Evolutionary conservation across 2,888 invertebrate species (phyloP).

Genomic region (Hetaerina titia): DNA sequence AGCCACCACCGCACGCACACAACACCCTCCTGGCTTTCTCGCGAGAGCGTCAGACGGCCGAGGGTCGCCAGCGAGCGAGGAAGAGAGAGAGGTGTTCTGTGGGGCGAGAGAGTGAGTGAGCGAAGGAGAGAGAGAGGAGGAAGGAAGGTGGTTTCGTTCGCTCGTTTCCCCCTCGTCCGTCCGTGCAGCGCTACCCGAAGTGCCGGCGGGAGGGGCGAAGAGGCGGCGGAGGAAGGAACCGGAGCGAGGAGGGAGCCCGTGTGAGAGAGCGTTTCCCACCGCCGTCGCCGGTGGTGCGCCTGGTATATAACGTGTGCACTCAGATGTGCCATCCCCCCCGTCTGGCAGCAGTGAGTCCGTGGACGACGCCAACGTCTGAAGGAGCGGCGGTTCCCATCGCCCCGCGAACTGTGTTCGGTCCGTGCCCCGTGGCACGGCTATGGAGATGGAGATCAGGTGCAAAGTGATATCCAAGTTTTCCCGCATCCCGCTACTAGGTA

Average conservation of each 20-base stretch:
- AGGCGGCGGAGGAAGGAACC: too few relatives aligned
- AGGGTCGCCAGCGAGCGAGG: slow-evolving; percentile 65
- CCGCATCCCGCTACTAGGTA: slow-evolving; percentile 1
- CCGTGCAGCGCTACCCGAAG: too few relatives aligned
- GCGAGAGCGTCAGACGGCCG: slow-evolving; percentile 70
- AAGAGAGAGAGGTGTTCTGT: not conserved
- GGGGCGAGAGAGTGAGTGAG: not conserved
- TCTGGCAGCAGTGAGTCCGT: not conserved
- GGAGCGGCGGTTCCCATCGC: not conserved
- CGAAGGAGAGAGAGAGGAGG: not conserved
- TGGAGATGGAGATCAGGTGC: slow-evolving; percentile 33
- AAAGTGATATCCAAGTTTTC: slow-evolving; percentile 25
- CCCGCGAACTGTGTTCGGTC: not conserved
- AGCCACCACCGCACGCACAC: slow-evolving; percentile 15
- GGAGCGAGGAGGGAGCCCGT: not conserved
- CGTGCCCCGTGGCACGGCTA: slow-evolving; percentile 26
- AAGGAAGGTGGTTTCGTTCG: not conserved
- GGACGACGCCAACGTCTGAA: not conserved
- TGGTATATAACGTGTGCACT: slow-evolving; percentile 2
- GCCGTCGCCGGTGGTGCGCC: not conserved
- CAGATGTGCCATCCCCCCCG: not conserved
- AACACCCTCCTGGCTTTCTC: slow-evolving; percentile 70
- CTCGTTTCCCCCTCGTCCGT: too few relatives aligned
- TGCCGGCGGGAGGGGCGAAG: too few relatives aligned
- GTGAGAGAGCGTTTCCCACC: not conserved